Base-by-base conservation (phyloP, 2,797 vertebrate species). In the Tiaroga cobitis region DNA sequence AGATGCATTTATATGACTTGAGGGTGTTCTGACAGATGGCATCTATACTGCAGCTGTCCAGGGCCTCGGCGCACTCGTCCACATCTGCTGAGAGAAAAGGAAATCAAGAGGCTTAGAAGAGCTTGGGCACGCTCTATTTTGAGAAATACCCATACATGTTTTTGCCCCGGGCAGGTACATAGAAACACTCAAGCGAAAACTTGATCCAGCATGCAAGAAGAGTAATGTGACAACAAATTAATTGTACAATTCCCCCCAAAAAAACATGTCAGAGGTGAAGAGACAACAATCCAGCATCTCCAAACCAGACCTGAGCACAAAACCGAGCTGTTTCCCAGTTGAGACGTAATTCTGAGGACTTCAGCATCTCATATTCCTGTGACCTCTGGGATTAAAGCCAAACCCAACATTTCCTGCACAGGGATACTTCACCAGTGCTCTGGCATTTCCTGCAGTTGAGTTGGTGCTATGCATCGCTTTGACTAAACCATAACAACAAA, bases 1-100 rank as follows among this genome's bases (percentile, higher is more conserved):
- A 99, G 95, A 99, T 99, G 92, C 98, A 99, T 92, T 98, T 99
- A 95, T 99, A 99, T 21, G 97, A 99, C 89, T 95, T 96, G 13
- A 96, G 96, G 51, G 98, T 99, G 93, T 99, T 99, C 95, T 99
- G 98, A 94, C 98, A 99, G 96, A 99, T 98, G 89, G 98, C 98
- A 0, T 99, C 98, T 4, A 99, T 99, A 94, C 97, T 98, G 93
- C 98, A 99, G 93, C 94, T 98, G 96, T 99, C 98, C 0, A 97
- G 97, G 61, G 96, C 96, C 90, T 99, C 97, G 72, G 97, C 97
- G 29, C 98, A 99, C 94, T 99, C 98, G 1, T 99, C 98, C 90
- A 98, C 96, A 95, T 99, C 98, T 99, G 94, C 8, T 85, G 77
- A 82, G 41, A 89, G 84, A 85, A 41, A 75, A 74, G 74, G 67